A percentile compares a stretch with the other conserved stretches of the same genome.
Conservation (phyloP, 2,888 invertebrate species). For the Cataglyphis rosenhaueri region DNA sequence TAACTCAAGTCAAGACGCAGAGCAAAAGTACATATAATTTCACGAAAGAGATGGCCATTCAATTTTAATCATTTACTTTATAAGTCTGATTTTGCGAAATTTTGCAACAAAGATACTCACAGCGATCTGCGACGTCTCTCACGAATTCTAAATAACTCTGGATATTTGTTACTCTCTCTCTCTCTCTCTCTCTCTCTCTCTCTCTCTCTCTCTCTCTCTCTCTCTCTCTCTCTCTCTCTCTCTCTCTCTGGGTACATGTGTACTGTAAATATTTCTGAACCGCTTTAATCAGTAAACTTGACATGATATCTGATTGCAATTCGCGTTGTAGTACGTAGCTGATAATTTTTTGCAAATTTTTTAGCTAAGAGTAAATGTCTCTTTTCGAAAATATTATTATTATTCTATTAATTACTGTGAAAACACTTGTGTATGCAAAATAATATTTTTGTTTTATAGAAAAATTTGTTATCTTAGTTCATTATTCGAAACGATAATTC, state of each 20-base stretch:
- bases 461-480: neutral
- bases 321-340: neutral
- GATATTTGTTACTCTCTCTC: neutral
- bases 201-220: too few relatives aligned
- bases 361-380: neutral
- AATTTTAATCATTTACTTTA: neutral
- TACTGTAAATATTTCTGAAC: neutral
- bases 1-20: neutral
- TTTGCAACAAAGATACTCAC: neutral
- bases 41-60: neutral
- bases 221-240: too few relatives aligned
- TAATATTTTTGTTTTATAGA: neutral
- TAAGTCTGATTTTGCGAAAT: neutral
- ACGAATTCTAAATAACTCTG: neutral
- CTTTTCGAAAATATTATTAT: neutral
- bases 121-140: neutral
- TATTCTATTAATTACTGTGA: neutral
- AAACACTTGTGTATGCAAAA: neutral
- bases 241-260: neutral
- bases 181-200: too few relatives aligned
- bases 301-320: neutral
- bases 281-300: neutral
- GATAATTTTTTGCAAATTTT: neutral
- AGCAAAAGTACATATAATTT: conserved; percentile 3
- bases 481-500: neutral